Base-by-base conservation (phyloP, 2,888 invertebrate genomes). In the Villa cingulata region DNA sequence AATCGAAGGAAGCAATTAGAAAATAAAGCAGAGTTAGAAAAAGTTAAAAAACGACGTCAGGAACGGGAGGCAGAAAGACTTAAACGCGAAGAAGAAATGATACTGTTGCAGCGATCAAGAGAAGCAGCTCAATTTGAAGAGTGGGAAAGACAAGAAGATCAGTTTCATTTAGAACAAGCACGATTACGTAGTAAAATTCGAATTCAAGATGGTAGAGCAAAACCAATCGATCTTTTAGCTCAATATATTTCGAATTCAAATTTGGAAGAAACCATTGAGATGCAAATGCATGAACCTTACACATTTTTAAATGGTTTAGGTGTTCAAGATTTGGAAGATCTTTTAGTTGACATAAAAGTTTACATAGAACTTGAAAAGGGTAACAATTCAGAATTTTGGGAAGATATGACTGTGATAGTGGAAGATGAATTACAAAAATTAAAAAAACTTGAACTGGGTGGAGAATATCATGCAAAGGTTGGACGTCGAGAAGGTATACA, bases 281-380 rank as follows among this genome's bases (percentile, higher is more conserved):
- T 98, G 89, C 92, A 97, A 70, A 91, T 98, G 89, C 92, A 95
- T 63, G 96, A 98, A 65, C 97, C 98, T 0, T 94, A 96, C 64
- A 87, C 88, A 0, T 94, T 94, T 64, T 75, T 98, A 1, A 88
- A 91, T 62, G 95, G 96, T 0, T 72, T 97, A 48, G 83, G 85
- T 16, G 77, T 86, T 7, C 81, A 83, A 55, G 97, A 98, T 66
- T 72, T 97, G 19, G 97, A 98, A 65, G 98, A 98, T 71, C 72
- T 98, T 16, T 75, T 95, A 1, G 96, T 88, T 57, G 98, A 99
- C 63, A 97, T 99, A 48, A 89, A 91, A 69, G 87, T 78, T 10
- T 94, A 96, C 69, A 85, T 89, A 63, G 87, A 94, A 71, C 70
- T 97, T 57, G 96, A 97, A 70, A 80, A 84, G 59, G 85, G 85